phyloP scores from a whole-genome alignment of 1,140 invertebrate species.

The Drosophila virilis region DNA sequence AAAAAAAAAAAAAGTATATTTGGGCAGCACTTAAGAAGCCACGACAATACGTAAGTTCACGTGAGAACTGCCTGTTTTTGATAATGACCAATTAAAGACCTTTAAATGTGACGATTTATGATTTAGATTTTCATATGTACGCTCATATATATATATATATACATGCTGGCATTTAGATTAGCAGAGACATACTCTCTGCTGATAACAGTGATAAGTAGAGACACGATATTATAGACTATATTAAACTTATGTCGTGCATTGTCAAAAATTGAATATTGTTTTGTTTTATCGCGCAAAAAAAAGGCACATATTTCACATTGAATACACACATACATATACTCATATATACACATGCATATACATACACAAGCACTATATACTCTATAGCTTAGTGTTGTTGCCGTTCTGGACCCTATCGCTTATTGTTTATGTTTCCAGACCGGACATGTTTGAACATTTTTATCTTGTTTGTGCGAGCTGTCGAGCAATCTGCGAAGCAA shows the following conservation, averaged over 20 bases:
- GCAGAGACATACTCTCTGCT: background rate
- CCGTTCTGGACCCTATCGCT: constrained; percentile 41
- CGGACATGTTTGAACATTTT: constrained; percentile 55
- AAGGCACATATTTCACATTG: background rate
- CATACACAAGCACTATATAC: too few relatives aligned
- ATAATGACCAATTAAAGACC: constrained; percentile 50
- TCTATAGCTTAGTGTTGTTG: constrained; percentile 18
- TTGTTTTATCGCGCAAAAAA: constrained; percentile 28
- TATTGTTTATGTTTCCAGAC: constrained; percentile 51
- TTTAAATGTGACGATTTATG: constrained; percentile 47
- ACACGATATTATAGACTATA: background rate
- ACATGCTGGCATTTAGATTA: background rate
- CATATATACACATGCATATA: too few relatives aligned
- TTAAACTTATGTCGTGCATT: constrained; percentile 9
- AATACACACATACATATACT: too few relatives aligned
- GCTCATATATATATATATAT: too few relatives aligned
- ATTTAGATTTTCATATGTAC: constrained; percentile 29
- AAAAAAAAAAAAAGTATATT: constrained; percentile 25
- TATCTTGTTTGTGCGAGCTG: constrained; percentile 53
- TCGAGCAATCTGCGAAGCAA: constrained; percentile 42
- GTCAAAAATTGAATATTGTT: constrained; percentile 9
- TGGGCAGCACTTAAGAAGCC: constrained; percentile 24
- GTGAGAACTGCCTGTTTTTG: constrained; percentile 60
- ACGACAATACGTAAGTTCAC: constrained; percentile 40
- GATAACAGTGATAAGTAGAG: constrained; percentile 3